phyloP scores from a whole-genome alignment of 1,140 invertebrate genomes.

The Papilio dardanus region DNA sequence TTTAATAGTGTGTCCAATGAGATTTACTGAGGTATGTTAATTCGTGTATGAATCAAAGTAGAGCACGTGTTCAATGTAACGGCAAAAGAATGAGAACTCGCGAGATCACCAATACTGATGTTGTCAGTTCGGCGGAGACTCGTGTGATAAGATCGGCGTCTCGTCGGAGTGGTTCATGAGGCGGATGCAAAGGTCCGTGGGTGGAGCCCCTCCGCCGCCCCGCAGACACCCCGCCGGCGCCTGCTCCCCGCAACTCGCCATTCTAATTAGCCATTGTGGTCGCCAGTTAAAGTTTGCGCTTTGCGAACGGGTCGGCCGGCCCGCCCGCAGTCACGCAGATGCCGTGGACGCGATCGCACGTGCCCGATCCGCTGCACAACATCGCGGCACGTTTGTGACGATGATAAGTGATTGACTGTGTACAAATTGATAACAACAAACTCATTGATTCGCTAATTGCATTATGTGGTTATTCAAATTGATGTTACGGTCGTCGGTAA shows the following conservation, averaged over 20 bases:
- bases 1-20: background rate
- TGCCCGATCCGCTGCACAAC: conserved; percentile 47
- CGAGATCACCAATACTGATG: conserved; percentile 52
- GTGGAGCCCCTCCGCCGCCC: conserved; percentile 66
- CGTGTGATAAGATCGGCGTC: conserved; percentile 54
- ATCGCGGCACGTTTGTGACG: conserved; percentile 63
- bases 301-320: conserved; percentile 63
- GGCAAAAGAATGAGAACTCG: conserved; percentile 43
- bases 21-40: background rate
- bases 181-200: conserved; percentile 78
- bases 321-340: conserved; percentile 67
- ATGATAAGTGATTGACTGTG: conserved; percentile 75
- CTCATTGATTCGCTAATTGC: conserved; percentile 46
- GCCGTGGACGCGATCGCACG: conserved; percentile 60
- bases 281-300: conserved; percentile 67
- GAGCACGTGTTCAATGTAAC: conserved; percentile 1
- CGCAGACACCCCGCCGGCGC: conserved; percentile 58
- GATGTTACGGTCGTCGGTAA: conserved; percentile 52
- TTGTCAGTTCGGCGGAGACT: conserved; percentile 51
- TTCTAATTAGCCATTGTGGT: conserved; percentile 82
- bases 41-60: background rate
- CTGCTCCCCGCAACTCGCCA: conserved; percentile 69
- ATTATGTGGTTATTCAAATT: conserved; percentile 58
- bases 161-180: conserved; percentile 68
- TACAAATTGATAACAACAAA: conserved; percentile 60